Percentiles rank a stretch among this genome's conserved stretches.
phyloP scores from a whole-genome alignment of 2,888 invertebrate species.

The Parthenolecanium corni region DNA sequence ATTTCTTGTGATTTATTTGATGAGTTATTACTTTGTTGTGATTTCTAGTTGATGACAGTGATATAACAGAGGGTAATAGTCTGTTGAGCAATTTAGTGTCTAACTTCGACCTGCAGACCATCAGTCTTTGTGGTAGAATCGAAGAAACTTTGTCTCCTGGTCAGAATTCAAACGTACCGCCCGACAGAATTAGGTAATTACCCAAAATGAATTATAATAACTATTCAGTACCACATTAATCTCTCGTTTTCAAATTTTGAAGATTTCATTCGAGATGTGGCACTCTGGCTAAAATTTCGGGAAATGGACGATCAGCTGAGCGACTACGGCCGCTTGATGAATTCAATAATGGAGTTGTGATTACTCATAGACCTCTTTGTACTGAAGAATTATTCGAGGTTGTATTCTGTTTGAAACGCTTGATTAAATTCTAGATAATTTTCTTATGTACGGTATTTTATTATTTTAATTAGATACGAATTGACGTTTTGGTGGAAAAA shows the following conservation, averaged over 20 bases:
- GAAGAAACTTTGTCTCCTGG: no score
- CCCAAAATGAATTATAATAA: background rate
- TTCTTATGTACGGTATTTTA: background rate
- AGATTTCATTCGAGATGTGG: slow-evolving; percentile 79
- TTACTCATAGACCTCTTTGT: slow-evolving; percentile 77
- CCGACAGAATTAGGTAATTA: slow-evolving; percentile 16
- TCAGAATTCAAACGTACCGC: background rate
- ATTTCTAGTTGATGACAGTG: slow-evolving; percentile 13
- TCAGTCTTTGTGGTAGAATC: background rate
- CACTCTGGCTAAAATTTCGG: slow-evolving; percentile 70
- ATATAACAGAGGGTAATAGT: slow-evolving; percentile 17
- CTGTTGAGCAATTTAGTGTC: slow-evolving; percentile 21
- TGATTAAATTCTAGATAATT: background rate
- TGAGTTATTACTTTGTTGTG: background rate
- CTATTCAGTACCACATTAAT: background rate
- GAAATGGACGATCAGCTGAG: slow-evolving; percentile 65
- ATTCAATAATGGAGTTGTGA: slow-evolving; percentile 91
- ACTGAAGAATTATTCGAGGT: slow-evolving; percentile 84
- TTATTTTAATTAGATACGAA: slow-evolving; percentile 52
- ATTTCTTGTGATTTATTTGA: no score
- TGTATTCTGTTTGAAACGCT: background rate
- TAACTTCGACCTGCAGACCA: slow-evolving; percentile 15
- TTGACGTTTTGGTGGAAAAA: slow-evolving; percentile 83
- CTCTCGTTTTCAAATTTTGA: no score
- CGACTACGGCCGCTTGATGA: slow-evolving; percentile 79